A percentile compares a stretch with the other conserved stretches of the same genome.
These are phyloP conservation scores for Ailurus styani DNA, from an alignment of 2,113 vertebrate genomes.

Conservation along the genomic window DNA sequence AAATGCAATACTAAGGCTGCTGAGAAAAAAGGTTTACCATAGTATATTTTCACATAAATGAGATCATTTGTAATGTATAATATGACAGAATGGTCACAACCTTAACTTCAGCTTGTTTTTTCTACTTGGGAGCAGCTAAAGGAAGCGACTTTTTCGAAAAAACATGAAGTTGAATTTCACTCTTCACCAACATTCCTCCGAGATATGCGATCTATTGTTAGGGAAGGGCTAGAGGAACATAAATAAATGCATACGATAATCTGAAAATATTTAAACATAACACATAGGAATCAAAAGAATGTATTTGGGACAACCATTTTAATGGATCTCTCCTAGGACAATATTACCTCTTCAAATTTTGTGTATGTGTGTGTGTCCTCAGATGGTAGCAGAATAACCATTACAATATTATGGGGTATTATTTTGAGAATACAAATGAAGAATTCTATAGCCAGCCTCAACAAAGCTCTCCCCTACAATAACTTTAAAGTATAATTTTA, in stretches of 20 bases:
- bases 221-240: neutral
- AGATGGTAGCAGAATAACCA: neutral
- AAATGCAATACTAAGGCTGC: neutral
- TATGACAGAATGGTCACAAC: neutral
- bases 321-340: neutral
- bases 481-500: slow-evolving; percentile 19
- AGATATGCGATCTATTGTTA: neutral
- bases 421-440: slow-evolving; percentile 21
- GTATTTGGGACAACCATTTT: neutral
- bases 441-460: neutral
- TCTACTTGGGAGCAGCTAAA: neutral
- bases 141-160: neutral
- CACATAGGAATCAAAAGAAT: neutral
- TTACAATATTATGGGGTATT: neutral
- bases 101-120: neutral
- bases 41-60: neutral
- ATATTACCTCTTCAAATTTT: neutral
- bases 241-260: neutral
- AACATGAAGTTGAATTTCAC: neutral
- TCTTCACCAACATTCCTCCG: neutral
- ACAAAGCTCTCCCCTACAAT: neutral
- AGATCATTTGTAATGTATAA: neutral
- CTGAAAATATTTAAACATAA: neutral
- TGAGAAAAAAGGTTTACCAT: neutral
- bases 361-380: neutral